phyloP scores from a whole-genome alignment of 2,113 vertebrate genomes.

The Drymodes brunneopygia region DNA sequence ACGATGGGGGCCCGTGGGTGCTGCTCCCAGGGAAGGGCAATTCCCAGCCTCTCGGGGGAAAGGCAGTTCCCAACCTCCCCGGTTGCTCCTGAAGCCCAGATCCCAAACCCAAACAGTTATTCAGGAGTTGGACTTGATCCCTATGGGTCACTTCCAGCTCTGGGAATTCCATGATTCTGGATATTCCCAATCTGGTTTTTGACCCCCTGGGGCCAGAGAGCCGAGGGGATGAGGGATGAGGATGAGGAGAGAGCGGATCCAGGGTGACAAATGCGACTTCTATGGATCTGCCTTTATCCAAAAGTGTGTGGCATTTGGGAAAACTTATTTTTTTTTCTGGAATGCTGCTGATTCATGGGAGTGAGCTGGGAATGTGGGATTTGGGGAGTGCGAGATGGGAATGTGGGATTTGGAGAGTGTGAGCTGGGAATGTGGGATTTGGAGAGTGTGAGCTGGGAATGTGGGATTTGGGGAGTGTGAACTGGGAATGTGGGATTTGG shows the following conservation, averaged over 20 bases:
- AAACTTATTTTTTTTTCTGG: background rate
- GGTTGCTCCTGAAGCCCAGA: background rate
- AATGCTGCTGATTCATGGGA: accelerated
- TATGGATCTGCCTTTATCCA: background rate
- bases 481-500: background rate
- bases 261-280: accelerated
- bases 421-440: background rate
- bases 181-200: accelerated
- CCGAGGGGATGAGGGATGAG: background rate
- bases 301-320: background rate
- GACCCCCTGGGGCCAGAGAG: accelerated
- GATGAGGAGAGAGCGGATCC: background rate
- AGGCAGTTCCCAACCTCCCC: no score
- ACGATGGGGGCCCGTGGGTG: background rate
- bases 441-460: background rate
- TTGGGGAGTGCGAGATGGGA: background rate
- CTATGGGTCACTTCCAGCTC: background rate
- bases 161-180: accelerated
- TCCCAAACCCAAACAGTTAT: background rate
- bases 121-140: accelerated
- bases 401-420: accelerated
- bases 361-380: background rate
- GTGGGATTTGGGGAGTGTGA: accelerated
- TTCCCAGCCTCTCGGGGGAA: background rate
- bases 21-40: background rate